A percentile compares a stretch with the other conserved stretches of the same genome.
phyloP scores from a whole-genome alignment of 2,797 vertebrate genomes.

The Neoniphon sammara region DNA sequence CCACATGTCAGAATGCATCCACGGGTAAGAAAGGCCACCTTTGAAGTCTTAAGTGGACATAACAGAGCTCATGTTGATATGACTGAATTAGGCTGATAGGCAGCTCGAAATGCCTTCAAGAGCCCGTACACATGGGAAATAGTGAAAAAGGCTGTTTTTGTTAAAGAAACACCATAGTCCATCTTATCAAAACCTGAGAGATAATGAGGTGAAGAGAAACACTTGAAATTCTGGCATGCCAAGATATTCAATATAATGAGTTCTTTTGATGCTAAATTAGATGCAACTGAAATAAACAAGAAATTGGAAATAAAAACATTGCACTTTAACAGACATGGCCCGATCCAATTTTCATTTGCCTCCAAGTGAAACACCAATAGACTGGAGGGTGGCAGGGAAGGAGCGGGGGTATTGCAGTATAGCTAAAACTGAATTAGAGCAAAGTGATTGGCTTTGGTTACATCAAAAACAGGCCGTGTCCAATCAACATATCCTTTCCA shows the following conservation, averaged over 20 bases:
- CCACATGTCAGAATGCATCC: slow-evolving; percentile 47
- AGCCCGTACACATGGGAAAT: slow-evolving; percentile 43
- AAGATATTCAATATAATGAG: slow-evolving; percentile 41
- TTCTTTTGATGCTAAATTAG: slow-evolving; percentile 48
- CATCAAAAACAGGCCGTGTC: slow-evolving; percentile 62
- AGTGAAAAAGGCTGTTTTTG: slow-evolving; percentile 53
- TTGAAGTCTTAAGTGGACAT: slow-evolving; percentile 62
- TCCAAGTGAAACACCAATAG: slow-evolving; percentile 47
- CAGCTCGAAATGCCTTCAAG: slow-evolving; percentile 36
- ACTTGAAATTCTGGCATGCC: slow-evolving; percentile 23
- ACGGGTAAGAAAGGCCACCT: slow-evolving; percentile 47
- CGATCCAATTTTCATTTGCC: slow-evolving; percentile 59
- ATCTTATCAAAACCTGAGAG: slow-evolving; percentile 32
- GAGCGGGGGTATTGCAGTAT: slow-evolving; percentile 18
- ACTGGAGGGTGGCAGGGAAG: slow-evolving; percentile 28
- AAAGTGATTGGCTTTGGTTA: slow-evolving; percentile 66
- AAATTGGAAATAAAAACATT: slow-evolving; percentile 21
- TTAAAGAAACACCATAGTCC: slow-evolving; percentile 27
- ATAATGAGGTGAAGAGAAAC: slow-evolving; percentile 44
- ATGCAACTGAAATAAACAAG: slow-evolving; percentile 49
- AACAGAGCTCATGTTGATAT: slow-evolving; percentile 47
- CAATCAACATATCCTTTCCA: slow-evolving; percentile 64
- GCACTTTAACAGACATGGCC: slow-evolving; percentile 31
- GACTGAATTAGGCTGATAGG: slow-evolving; percentile 48
- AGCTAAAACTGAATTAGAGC: slow-evolving; percentile 64